Evolutionary conservation across 2,113 vertebrate genomes (phyloP).

Genomic region (Taxidea taxus): DNA sequence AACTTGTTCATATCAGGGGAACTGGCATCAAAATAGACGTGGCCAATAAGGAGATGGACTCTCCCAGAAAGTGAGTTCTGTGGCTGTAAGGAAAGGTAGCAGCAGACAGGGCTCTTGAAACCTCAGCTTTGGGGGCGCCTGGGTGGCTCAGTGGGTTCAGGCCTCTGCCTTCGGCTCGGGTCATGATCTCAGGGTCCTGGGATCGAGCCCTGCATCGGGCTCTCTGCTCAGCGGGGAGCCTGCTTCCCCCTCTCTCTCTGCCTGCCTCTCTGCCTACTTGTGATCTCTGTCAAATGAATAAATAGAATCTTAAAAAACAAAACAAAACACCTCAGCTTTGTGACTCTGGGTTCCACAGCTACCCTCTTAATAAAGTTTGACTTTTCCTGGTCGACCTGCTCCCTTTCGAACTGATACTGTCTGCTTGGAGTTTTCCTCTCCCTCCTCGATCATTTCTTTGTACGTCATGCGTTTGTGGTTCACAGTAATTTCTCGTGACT

Average conservation of each 20-base stretch:
- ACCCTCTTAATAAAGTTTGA: neutral
- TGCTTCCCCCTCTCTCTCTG: too few species aligned
- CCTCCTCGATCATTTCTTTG: neutral
- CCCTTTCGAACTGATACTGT: constrained; percentile 9
- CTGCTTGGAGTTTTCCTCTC: neutral
- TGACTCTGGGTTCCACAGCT: neutral
- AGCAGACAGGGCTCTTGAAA: neutral
- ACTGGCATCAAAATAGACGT: neutral
- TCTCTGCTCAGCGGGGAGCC: too few species aligned
- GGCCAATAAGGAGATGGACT: neutral
- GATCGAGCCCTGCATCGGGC: too few species aligned
- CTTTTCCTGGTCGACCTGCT: neutral
- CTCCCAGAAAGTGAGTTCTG: neutral
- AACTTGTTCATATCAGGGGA: neutral
- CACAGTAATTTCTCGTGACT: neutral
- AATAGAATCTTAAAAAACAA: too few species aligned
- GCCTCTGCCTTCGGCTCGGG: too few species aligned
- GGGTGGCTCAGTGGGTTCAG: too few species aligned
- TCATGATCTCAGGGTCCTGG: too few species aligned
- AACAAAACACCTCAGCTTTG: neutral
- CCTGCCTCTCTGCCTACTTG: too few species aligned
- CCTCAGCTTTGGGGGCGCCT: neutral
- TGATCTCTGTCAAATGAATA: too few species aligned
- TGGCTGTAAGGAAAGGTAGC: neutral
- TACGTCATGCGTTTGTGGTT: neutral